Evolutionary conservation across 1,140 invertebrate genomes (phyloP).

Genomic region (Pachyrhynchus sulphureomaculatus): DNA sequence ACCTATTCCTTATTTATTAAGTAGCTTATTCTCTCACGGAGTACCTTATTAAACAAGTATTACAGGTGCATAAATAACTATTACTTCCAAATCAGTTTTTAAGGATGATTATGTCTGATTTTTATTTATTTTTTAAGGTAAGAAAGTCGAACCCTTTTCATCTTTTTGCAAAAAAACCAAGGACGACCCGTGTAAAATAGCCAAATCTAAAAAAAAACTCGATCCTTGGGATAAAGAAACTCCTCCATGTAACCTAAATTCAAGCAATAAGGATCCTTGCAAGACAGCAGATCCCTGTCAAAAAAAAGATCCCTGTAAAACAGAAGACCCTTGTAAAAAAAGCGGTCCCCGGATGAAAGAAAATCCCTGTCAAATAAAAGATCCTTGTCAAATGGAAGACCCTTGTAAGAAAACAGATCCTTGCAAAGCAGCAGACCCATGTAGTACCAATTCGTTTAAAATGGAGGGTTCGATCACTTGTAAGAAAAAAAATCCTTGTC

Average conservation of each 20-base stretch:
- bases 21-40: too few species aligned
- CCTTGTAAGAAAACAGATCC: conserved; percentile 31
- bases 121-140: too few species aligned
- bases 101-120: too few species aligned
- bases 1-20: too few species aligned
- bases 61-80: too few species aligned
- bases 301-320: conserved; percentile 30
- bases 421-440: conserved; percentile 10
- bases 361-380: conserved; percentile 14
- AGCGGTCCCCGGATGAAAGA: not conserved
- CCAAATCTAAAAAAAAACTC: conserved; percentile 3
- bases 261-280: conserved; percentile 5
- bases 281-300: conserved; percentile 20
- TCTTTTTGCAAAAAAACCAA: too few species aligned
- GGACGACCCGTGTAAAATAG: conserved; percentile 2
- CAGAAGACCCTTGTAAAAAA: conserved; percentile 24
- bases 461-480: conserved; percentile 11
- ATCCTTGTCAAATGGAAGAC: conserved; percentile 14
- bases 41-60: too few species aligned
- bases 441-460: conserved; percentile 13
- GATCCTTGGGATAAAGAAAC: not conserved
- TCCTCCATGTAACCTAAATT: conserved; percentile 17
- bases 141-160: not conserved
- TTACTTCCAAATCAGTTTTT: too few species aligned
- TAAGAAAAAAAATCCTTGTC: conserved; percentile 26